A percentile compares a stretch with the other conserved stretches of the same genome.
These are phyloP conservation scores for Alethe castanea DNA, from an alignment of 2,113 vertebrate species.

Conservation along the genomic window DNA sequence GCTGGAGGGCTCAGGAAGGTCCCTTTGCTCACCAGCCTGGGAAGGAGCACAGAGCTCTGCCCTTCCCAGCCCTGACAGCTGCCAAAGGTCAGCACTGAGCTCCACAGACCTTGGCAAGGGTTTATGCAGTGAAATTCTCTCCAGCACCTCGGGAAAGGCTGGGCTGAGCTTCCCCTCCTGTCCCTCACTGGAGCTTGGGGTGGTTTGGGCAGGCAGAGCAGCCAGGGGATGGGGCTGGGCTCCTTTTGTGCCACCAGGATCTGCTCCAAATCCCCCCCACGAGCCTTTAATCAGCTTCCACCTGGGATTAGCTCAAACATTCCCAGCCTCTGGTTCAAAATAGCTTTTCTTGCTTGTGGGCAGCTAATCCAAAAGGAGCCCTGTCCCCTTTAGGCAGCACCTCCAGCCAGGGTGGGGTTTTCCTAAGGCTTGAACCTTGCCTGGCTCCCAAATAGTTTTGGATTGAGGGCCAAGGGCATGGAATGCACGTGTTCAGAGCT, in stretches of 20 bases:
- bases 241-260: not conserved
- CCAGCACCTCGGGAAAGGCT: not conserved
- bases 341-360: constrained; percentile 15
- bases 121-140: not conserved
- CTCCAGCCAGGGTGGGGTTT: not conserved
- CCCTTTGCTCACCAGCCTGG: not conserved
- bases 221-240: fast-evolving
- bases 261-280: constrained; percentile 3
- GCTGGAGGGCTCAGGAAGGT: not conserved
- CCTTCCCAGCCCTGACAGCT: not conserved
- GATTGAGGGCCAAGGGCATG: fast-evolving
- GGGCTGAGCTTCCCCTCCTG: not conserved
- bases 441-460: not conserved
- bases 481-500: not conserved
- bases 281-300: constrained; percentile 62
- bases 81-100: not conserved
- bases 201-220: not conserved
- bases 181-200: fast-evolving
- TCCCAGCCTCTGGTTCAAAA: constrained; percentile 51
- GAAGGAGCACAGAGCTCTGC: not conserved
- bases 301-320: constrained; percentile 46
- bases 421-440: not conserved
- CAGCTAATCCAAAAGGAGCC: not conserved
- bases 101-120: not conserved
- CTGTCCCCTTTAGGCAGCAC: not conserved